Base-by-base conservation (phyloP, 2,113 vertebrate genomes). In the Pituophis catenifer region DNA sequence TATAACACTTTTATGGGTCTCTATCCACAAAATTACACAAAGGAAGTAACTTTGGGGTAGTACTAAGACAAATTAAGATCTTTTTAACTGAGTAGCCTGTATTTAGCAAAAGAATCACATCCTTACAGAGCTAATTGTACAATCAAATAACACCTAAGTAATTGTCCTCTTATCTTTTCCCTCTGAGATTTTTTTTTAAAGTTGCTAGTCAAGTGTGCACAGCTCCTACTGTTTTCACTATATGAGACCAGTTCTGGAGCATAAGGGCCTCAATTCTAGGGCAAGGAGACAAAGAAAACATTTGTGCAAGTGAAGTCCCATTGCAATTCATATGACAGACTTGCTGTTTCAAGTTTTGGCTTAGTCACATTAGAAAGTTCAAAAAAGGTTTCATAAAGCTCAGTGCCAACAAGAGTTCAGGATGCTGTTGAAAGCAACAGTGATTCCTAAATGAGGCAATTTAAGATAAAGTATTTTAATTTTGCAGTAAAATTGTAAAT, bases 21-120 rank as follows among this genome's bases (percentile, higher is more conserved):
- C 97, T 97, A 98, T 96, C 96, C 97, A 97, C 96, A 97, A 96
- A 97, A 97, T 96, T 98, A 98, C 94, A 96, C 91, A 94, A 94
- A 90, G 97, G 95, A 95, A 97, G 96, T 96, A 97, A 97, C 96
- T 96, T 95, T 95, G 96, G 94, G 93, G 91, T 96, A 96, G 94
- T 96, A 95, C 89, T 95, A 97, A 95, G 93, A 94, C 95, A 97
- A 97, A 97, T 94, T 53, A 96, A 97, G 96, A 62, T 85, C 92
- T 94, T 93, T 92, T 96, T 93, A 19, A 93, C 54, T 23, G 86
- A 96, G 91, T 86, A 94, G 55, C 94, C 85, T 91, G 7, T 59
- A 38, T 96, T 95, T 96, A 96, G 96, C 96, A 97, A 95, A 92
- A 89, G 91, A 91, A 96, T 91, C 95, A 93, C 86, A 91, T 58